These are phyloP conservation scores for Himalopsyche anomala DNA, from an alignment of 2,888 invertebrate species.

Conservation along the genomic window DNA sequence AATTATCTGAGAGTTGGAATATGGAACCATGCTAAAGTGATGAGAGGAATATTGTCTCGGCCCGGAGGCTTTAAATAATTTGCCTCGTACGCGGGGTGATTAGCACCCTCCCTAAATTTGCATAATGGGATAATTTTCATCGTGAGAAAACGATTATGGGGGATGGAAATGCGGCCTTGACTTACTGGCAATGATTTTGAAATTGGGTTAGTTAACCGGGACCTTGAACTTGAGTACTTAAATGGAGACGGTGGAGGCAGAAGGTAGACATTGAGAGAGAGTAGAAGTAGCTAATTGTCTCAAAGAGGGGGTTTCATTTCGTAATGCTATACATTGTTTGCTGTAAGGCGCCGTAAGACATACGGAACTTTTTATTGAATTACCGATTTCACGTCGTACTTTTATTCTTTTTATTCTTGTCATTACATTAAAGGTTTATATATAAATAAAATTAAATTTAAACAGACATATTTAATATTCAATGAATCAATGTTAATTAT, in stretches of 20 bases:
- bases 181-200: constrained; percentile 52
- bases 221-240: constrained; percentile 64
- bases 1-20: too few relatives aligned
- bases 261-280: constrained; percentile 47
- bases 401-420: too few relatives aligned
- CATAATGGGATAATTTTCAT: constrained; percentile 60
- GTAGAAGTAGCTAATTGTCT: constrained; percentile 61
- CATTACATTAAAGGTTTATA: too few relatives aligned
- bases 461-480: too few relatives aligned
- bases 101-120: constrained; percentile 60
- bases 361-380: too few relatives aligned
- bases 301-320: constrained; percentile 50
- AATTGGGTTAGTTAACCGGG: constrained; percentile 63
- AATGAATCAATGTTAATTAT: too few relatives aligned
- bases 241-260: constrained; percentile 49
- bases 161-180: constrained; percentile 60
- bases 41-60: neutral
- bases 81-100: constrained; percentile 53
- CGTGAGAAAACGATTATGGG: constrained; percentile 50
- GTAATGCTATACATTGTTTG: constrained; percentile 13
- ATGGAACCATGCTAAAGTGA: neutral
- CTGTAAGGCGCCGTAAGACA: neutral
- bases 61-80: constrained; percentile 47
- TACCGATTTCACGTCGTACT: too few relatives aligned
- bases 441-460: too few relatives aligned